phyloP scores from a whole-genome alignment of 1,140 invertebrate species.

The Cardiocondyla obscurior region DNA sequence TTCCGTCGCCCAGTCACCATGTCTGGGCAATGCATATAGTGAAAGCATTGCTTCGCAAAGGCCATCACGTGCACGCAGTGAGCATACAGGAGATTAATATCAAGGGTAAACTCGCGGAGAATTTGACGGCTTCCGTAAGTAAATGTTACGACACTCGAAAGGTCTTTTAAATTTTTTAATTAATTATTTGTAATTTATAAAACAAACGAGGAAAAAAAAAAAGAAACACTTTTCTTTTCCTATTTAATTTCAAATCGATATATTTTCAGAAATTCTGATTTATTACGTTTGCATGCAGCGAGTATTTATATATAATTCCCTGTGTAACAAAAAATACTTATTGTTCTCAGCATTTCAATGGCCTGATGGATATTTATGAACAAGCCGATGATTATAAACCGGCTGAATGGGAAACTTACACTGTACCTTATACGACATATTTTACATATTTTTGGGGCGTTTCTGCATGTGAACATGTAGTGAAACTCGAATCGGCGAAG shows the following conservation, averaged over 20 bases:
- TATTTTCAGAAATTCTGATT: neutral
- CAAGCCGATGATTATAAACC: neutral
- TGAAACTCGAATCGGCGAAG: neutral
- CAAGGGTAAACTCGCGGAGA: neutral
- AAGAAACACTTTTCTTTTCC: neutral
- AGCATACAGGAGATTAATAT: neutral
- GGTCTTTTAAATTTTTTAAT: neutral
- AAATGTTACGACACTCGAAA: neutral
- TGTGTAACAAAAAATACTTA: neutral
- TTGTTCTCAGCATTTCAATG: neutral
- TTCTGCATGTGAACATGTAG: neutral
- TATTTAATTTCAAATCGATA: neutral
- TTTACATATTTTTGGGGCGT: neutral
- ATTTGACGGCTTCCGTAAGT: neutral
- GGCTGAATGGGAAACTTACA: neutral
- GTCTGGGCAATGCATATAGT: neutral
- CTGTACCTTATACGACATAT: neutral
- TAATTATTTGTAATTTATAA: neutral
- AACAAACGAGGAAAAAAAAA: neutral
- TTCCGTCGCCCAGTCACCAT: neutral
- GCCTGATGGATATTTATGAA: neutral
- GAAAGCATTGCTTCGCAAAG: neutral
- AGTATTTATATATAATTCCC: neutral
- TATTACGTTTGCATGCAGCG: too few relatives aligned
- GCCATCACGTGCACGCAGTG: slow-evolving; percentile 2